Conservation (phyloP, 2,888 invertebrate species). For the Gari tellinella region DNA sequence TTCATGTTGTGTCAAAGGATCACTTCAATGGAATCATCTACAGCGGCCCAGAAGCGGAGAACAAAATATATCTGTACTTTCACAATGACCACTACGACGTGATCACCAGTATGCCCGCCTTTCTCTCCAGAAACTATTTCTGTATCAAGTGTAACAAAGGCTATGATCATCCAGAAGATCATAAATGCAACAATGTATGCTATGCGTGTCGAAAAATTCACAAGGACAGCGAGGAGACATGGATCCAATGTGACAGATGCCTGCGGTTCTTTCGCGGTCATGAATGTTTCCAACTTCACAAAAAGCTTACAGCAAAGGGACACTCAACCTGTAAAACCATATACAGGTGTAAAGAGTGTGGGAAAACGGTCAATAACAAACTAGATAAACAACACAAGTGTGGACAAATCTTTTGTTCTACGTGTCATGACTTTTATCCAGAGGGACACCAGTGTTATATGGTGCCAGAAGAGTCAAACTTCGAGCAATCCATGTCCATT, state of each 20-base stretch:
- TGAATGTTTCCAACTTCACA: constrained; percentile 8
- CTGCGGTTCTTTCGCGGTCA: constrained; percentile 20
- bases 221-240: constrained; percentile 11
- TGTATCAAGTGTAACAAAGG: constrained; percentile 53
- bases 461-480: constrained; percentile 12
- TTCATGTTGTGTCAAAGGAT: constrained; percentile 16
- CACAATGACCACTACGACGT: constrained; percentile 51
- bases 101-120: constrained; percentile 43
- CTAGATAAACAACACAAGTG: constrained; percentile 2
- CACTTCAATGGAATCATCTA: constrained; percentile 22
- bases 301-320: constrained; percentile 6
- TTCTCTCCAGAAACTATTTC: constrained; percentile 42
- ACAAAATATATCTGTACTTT: too few relatives aligned
- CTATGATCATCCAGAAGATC: constrained; percentile 46
- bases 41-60: too few relatives aligned
- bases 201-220: constrained; percentile 36
- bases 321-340: constrained; percentile 5
- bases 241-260: constrained; percentile 21
- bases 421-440: constrained; percentile 18
- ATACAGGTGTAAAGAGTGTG: constrained; percentile 10
- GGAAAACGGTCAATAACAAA: background rate
- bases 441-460: constrained; percentile 27
- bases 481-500: background rate
- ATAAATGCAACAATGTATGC: constrained; percentile 46
- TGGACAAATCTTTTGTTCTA: constrained; percentile 13